Percentiles rank a stretch among this genome's conserved stretches.
These are phyloP conservation scores for Motacilla tschutschensis DNA, from an alignment of 2,113 vertebrate genomes.

Conservation along the genomic window DNA sequence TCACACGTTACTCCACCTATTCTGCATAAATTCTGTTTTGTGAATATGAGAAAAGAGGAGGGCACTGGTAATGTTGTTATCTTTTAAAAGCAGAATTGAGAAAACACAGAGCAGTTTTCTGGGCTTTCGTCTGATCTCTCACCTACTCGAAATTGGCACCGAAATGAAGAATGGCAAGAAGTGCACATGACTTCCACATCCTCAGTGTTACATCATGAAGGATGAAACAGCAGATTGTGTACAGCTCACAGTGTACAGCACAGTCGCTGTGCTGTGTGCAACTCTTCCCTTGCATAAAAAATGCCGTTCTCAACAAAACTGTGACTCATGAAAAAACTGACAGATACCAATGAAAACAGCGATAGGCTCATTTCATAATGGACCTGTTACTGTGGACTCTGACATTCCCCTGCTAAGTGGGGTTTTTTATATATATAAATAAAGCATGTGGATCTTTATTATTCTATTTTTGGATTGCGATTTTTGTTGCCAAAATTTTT, in stretches of 20 bases:
- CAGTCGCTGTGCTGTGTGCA: background rate
- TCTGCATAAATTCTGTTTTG: background rate
- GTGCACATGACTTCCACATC: slow-evolving; percentile 47
- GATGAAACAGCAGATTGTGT: slow-evolving; percentile 20
- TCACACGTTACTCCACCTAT: background rate
- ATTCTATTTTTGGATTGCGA: background rate
- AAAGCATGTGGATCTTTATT: background rate
- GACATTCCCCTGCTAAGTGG: background rate
- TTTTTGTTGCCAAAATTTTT: background rate
- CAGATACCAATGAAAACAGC: background rate
- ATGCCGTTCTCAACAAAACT: slow-evolving; percentile 24
- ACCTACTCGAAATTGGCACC: slow-evolving; percentile 9
- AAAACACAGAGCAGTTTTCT: background rate
- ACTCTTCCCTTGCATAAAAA: slow-evolving; percentile 30
- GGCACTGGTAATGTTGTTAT: background rate
- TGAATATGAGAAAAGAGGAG: background rate
- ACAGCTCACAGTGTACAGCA: background rate
- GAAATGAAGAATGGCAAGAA: slow-evolving; percentile 4
- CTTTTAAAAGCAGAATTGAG: background rate
- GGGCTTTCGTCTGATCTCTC: background rate
- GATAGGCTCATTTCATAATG: background rate
- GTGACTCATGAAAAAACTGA: slow-evolving; percentile 17
- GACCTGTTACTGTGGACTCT: background rate
- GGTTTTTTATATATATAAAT: background rate
- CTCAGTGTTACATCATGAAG: slow-evolving; percentile 26